phyloP scores from a whole-genome alignment of 2,888 invertebrate species.

The Xestia c-nigrum region DNA sequence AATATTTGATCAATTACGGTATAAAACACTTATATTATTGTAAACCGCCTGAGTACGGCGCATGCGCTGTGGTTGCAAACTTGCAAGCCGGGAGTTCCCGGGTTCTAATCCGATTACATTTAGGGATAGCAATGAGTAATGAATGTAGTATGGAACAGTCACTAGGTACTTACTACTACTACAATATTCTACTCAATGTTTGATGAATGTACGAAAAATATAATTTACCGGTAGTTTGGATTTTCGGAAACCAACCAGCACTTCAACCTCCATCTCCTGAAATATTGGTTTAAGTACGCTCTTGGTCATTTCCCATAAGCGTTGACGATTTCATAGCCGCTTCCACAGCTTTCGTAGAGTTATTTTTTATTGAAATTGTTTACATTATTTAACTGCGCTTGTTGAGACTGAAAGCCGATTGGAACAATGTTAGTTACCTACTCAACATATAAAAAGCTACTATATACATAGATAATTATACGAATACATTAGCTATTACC shows the following conservation, averaged over 20 bases:
- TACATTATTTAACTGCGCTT: neutral
- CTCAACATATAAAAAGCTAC: neutral
- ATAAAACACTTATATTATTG: neutral
- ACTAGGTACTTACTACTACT: too few species aligned
- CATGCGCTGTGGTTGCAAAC: constrained; percentile 12
- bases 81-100: constrained; percentile 17
- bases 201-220: neutral
- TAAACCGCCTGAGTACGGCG: neutral
- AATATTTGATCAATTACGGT: constrained; percentile 25
- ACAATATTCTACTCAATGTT: neutral
- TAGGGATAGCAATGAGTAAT: neutral
- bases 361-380: neutral
- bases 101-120: constrained; percentile 32
- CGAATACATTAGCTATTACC: constrained; percentile 6
- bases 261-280: neutral
- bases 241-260: constrained; percentile 7
- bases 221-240: constrained; percentile 10
- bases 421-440: constrained; percentile 6
- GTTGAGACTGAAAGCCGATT: constrained; percentile 12
- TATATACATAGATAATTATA: neutral
- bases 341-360: neutral
- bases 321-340: neutral
- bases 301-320: neutral
- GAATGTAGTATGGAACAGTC: neutral
- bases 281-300: neutral